Evolutionary conservation across 2,888 invertebrate genomes (phyloP).

Genomic region (Lasioglossum pauxillum): DNA sequence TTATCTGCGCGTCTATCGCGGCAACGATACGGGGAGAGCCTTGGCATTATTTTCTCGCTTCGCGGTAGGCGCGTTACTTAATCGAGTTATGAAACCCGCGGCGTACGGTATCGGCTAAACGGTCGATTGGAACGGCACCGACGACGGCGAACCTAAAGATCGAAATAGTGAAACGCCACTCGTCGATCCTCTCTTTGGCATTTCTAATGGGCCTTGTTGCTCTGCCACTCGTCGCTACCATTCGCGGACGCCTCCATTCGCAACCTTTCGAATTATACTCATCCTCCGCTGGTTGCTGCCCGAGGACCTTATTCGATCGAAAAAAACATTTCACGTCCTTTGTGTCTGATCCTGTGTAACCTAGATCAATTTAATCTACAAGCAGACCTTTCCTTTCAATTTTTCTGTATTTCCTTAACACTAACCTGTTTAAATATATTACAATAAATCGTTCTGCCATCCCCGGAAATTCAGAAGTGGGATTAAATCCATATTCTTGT

Average conservation of each 20-base stretch:
- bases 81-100: slow-evolving; percentile 70
- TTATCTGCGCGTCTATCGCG: slow-evolving; percentile 66
- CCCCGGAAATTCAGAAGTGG: too few species aligned
- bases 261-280: not conserved
- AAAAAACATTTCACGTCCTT: not conserved
- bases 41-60: slow-evolving; percentile 78
- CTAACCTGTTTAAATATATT: too few species aligned
- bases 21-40: slow-evolving; percentile 69
- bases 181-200: slow-evolving; percentile 8
- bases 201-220: slow-evolving; percentile 1
- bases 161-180: slow-evolving; percentile 34
- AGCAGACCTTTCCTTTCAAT: not conserved
- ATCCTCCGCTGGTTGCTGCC: not conserved
- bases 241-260: not conserved
- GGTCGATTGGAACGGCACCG: slow-evolving; percentile 43
- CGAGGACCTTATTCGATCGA: not conserved
- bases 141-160: slow-evolving; percentile 9
- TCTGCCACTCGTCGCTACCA: not conserved
- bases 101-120: slow-evolving; percentile 59
- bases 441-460: too few species aligned
- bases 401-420: not conserved
- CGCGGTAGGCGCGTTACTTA: slow-evolving; percentile 68
- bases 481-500: too few species aligned
- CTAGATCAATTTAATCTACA: too few species aligned
- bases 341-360: too few species aligned